Base-by-base conservation (phyloP, 2,888 invertebrate genomes). In the Dynastes hyllus region DNA sequence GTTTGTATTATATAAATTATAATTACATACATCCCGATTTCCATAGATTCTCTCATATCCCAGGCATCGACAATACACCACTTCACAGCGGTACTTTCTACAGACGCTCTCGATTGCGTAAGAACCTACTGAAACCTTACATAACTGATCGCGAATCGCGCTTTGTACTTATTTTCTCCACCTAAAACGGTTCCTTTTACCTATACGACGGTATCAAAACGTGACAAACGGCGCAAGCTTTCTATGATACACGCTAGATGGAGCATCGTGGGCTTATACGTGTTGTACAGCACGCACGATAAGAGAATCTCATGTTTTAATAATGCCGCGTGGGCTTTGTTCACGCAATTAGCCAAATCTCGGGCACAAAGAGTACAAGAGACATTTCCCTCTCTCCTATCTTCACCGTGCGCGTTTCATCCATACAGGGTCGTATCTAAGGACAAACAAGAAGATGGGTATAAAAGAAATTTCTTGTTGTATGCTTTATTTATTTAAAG, bases 261-360 rank as follows among this genome's bases (percentile, higher is more conserved):
- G 45, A 27, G 45, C 16, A 13, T 22, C 22, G 22, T 58, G 2
- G 3, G 8, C 6, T 4, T 58, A 58, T 22, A 22, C 16, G 55
- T 16, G 22, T 58, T n/a, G 16, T 37, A 37, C 5, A 5, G 32
- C 32, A 5, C 16, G 16, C 22, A 2, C 16, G 55, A 71, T 81
- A 67, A 55, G 58, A 50, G 70, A 80, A 58, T 78, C 81, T 82
- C 81, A 80, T 83, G 84, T 83, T 84, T 85, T 84, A 84, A 84
- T 85, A 84, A 85, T 81, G 82, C 81, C 76, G 81, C 81, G 80
- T 5, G 32, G 32, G 82, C 84, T 84, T 83, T 84, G 83, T 82
- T 82, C 84, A 82, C 83, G 83, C 84, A 85, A 85, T 85, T 85
- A 85, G 83, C 84, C 81, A 82, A 83, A 85, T 84, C 83, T 83